phyloP scores from a whole-genome alignment of 2,888 invertebrate genomes.

The Gonocerus acuteangulatus region DNA sequence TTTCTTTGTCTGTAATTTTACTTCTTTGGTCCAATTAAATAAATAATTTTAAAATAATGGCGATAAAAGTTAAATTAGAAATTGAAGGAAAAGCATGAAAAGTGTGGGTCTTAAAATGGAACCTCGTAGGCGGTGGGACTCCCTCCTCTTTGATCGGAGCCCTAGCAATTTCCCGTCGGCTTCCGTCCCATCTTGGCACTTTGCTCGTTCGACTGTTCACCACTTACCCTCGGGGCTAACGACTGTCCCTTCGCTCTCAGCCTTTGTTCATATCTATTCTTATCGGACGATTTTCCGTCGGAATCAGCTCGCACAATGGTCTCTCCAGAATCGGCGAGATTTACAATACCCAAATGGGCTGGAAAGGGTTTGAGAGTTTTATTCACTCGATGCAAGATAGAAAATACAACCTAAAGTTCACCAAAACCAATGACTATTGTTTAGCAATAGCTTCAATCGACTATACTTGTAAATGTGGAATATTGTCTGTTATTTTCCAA shows the following conservation, averaged over 20 bases:
- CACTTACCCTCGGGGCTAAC: conserved; percentile 22
- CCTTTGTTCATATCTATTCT: background rate
- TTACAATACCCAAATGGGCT: too few species aligned
- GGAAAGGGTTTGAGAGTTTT: too few species aligned
- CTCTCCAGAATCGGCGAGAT: too few species aligned
- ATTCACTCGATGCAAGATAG: too few species aligned
- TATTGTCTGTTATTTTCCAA: too few species aligned
- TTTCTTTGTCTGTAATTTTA: background rate
- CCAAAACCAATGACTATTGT: too few species aligned
- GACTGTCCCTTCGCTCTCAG: conserved; percentile 30
- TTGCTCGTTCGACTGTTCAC: conserved; percentile 28
- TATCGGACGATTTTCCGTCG: background rate
- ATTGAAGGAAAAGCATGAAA: background rate
- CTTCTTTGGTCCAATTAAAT: background rate
- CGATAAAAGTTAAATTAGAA: background rate
- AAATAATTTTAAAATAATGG: background rate
- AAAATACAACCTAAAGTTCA: too few species aligned
- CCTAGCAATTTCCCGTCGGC: conserved; percentile 35
- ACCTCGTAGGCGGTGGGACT: background rate
- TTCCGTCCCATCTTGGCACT: conserved; percentile 32
- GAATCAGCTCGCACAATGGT: too few species aligned
- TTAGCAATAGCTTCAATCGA: too few species aligned
- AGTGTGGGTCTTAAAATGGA: background rate
- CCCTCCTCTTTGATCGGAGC: conserved; percentile 3
- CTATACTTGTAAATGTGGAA: too few species aligned